phyloP scores from a whole-genome alignment of 2,888 invertebrate species.

The Steromphala cineraria region DNA sequence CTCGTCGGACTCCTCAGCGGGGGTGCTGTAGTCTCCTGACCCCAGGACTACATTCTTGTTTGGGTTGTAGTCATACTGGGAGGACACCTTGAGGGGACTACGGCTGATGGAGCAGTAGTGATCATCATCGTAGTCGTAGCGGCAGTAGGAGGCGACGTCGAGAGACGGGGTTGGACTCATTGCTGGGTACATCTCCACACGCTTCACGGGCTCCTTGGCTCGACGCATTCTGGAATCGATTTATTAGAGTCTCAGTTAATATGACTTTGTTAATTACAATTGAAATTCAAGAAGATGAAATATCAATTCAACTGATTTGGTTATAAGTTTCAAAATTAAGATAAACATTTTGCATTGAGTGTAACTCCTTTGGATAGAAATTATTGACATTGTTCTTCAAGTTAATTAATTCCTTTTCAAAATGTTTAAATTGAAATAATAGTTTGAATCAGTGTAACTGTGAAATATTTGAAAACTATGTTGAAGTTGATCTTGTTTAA shows the following conservation, averaged over 20 bases:
- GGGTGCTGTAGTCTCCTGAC: slow-evolving; percentile 17
- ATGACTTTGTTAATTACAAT: too few relatives aligned
- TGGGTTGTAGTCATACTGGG: slow-evolving; percentile 51
- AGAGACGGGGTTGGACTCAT: slow-evolving; percentile 54
- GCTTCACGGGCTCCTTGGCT: slow-evolving; percentile 12
- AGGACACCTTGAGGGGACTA: slow-evolving; percentile 60
- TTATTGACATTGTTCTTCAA: too few relatives aligned
- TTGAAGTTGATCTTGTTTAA: too few relatives aligned
- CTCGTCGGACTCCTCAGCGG: neutral
- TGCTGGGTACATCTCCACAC: slow-evolving; percentile 41
- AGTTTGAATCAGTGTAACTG: too few relatives aligned
- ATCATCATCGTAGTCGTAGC: slow-evolving; percentile 66
- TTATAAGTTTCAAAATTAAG: too few relatives aligned
- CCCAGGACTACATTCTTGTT: slow-evolving; percentile 36
- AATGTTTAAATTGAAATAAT: too few relatives aligned
- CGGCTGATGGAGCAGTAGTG: slow-evolving; percentile 64
- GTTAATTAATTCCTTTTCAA: too few relatives aligned
- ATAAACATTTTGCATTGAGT: too few relatives aligned
- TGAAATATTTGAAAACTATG: too few relatives aligned
- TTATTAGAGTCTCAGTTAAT: neutral
- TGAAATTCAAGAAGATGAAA: too few relatives aligned
- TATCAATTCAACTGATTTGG: too few relatives aligned
- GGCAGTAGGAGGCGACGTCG: slow-evolving; percentile 53
- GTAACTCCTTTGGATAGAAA: too few relatives aligned
- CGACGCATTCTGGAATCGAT: neutral